A percentile compares a stretch with the other conserved stretches of the same genome.
phyloP scores from a whole-genome alignment of 2,113 vertebrate genomes.

The Phoenicopterus ruber region DNA sequence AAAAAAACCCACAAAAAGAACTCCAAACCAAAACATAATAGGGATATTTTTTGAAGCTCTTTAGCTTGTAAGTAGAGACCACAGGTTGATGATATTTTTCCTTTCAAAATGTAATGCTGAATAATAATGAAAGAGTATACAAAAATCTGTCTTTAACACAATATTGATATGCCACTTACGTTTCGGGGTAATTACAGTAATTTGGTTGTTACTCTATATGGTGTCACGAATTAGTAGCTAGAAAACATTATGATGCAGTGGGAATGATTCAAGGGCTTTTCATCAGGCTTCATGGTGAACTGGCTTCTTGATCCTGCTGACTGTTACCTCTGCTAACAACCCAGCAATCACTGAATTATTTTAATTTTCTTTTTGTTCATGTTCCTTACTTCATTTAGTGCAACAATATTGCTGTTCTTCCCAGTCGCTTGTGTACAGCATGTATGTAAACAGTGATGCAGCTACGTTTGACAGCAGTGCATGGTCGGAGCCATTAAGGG shows the following conservation, averaged over 20 bases:
- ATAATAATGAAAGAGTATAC: constrained; percentile 69
- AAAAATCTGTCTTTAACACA: constrained; percentile 71
- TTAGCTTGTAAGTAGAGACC: constrained; percentile 4
- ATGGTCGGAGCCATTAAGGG: background rate
- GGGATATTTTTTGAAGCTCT: constrained; percentile 34
- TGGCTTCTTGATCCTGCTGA: constrained; percentile 72
- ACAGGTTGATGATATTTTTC: constrained; percentile 70
- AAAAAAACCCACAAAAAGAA: background rate
- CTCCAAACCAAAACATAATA: background rate
- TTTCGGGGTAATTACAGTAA: constrained; percentile 78
- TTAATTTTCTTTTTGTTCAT: constrained; percentile 60
- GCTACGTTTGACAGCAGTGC: background rate
- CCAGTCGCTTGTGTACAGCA: background rate
- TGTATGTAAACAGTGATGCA: background rate
- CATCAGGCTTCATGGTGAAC: constrained; percentile 68
- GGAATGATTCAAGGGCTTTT: constrained; percentile 74
- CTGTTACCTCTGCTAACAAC: constrained; percentile 69
- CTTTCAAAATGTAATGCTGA: constrained; percentile 67
- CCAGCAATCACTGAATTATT: constrained; percentile 52
- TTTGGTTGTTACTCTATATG: constrained; percentile 78
- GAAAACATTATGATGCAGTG: constrained; percentile 61
- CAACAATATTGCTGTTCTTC: constrained; percentile 7
- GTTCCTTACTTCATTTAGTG: background rate
- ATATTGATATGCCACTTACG: constrained; percentile 77
- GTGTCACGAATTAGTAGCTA: constrained; percentile 71